Percentiles rank a stretch among this genome's conserved stretches.
Evolutionary conservation across 2,797 vertebrate species (phyloP).

Genomic region (Heterohyrax brucei): DNA sequence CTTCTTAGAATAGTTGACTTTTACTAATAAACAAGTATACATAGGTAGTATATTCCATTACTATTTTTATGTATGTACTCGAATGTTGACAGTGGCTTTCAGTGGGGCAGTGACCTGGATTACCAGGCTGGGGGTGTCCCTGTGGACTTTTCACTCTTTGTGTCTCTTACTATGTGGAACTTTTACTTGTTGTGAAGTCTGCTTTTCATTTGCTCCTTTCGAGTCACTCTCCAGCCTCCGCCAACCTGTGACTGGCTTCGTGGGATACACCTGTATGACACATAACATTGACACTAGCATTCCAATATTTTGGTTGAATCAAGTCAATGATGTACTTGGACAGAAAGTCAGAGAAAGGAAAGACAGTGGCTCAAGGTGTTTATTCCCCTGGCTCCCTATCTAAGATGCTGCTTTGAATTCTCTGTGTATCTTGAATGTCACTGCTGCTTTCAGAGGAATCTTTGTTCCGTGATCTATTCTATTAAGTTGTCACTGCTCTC

Average conservation of each 20-base stretch:
- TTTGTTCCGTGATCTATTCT: background rate
- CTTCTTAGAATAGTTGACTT: background rate
- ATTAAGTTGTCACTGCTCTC: no score
- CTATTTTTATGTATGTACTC: no score
- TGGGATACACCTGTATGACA: background rate
- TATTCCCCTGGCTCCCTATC: no score
- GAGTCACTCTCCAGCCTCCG: background rate
- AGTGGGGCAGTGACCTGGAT: background rate
- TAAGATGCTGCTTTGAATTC: background rate
- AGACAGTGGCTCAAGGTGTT: no score
- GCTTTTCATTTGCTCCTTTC: background rate
- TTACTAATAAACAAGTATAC: background rate
- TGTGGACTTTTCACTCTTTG: background rate
- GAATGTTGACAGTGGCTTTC: background rate
- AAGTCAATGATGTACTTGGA: background rate
- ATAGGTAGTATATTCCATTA: no score
- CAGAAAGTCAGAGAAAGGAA: background rate
- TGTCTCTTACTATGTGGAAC: background rate
- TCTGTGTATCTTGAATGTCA: background rate
- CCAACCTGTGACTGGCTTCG: background rate
- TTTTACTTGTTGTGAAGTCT: background rate
- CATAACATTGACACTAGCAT: no score
- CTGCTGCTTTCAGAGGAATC: background rate
- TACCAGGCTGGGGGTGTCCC: background rate
- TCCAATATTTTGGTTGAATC: background rate